Evolutionary conservation across 1,140 invertebrate genomes (phyloP).

Genomic region (Cardiocondyla obscurior): DNA sequence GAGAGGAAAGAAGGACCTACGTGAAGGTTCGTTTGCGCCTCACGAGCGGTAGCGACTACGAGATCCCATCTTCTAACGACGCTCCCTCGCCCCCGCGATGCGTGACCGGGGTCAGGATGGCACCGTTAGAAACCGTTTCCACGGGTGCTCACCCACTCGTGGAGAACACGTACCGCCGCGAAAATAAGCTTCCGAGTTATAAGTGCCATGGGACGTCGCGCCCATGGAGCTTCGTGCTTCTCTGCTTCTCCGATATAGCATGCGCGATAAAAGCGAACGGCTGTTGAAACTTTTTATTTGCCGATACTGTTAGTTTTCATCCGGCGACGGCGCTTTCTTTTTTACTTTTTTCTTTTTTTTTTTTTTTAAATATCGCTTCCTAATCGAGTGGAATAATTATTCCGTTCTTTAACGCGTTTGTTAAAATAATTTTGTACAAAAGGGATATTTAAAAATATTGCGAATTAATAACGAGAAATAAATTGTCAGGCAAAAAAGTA

Average conservation of each 20-base stretch:
- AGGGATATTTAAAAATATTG: not conserved
- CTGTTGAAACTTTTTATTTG: conserved; percentile 19
- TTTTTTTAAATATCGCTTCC: not conserved
- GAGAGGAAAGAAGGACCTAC: not conserved
- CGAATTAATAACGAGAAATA: not conserved
- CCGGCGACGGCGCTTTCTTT: not conserved
- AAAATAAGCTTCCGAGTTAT: conserved; percentile 67
- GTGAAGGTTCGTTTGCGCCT: conserved; percentile 72
- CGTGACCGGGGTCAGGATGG: conserved; percentile 78
- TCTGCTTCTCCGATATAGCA: not conserved
- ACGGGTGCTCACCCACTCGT: conserved; percentile 64
- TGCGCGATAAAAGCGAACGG: not conserved
- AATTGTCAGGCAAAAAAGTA: not conserved
- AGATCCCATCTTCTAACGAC: conserved; percentile 77
- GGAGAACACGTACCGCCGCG: conserved; percentile 61
- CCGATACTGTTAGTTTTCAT: not conserved
- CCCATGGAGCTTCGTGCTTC: not conserved
- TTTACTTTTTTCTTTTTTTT: too few relatives aligned
- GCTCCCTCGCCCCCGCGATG: conserved; percentile 64
- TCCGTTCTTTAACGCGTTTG: too few relatives aligned
- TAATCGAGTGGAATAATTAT: not conserved
- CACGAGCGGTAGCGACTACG: conserved; percentile 58
- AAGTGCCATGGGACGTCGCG: conserved; percentile 38
- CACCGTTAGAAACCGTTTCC: conserved; percentile 68
- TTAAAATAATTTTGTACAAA: not conserved